Evolutionary conservation across 2,797 vertebrate species (phyloP), one percentile per base, ranked within the genome.

Genomic region (Pseudomugil tenellus): DNA sequence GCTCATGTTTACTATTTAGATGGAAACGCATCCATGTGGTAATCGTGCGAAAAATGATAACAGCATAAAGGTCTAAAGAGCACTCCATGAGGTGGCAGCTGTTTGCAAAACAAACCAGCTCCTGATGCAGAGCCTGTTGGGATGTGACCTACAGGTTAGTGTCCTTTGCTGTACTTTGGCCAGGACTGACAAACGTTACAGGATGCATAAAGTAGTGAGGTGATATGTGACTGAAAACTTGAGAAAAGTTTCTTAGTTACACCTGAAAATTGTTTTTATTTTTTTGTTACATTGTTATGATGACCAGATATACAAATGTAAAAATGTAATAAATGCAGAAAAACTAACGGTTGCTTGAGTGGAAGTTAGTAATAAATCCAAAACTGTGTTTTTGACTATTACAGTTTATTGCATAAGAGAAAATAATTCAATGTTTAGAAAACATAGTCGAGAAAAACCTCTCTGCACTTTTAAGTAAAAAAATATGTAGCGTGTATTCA

Each of bases 331-430:
- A 11, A 19, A 19, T 52, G 14, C 5, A 64, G 29, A 53, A 31
- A 34, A 58, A 37, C 14, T 2, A 25, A 55, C 26, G 32, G 9
- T 28, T 43, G 2, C 21, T 64, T 26, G n/a, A 16, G 26, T 37
- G 13, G 1, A 19, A 69, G 13, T 7, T 3, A 46, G 2, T 46
- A 12, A 29, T 8, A 67, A 72, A 43, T 58, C 54, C 21, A 53
- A 73, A 17, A 28, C 1, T 1, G 6, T 10, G 4, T 2, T 31
- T n/a, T 63, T 59, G 37, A 57, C 6, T 43, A 65, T 48, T 73
- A 74, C 80, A 52, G 17, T 83, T 71, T 84, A 87, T 88, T 84
- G 57, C 4, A 29, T 14, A 66, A 69, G 57, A 71, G 21, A 52
- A 64, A 67, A n/a, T 53, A 53, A 51, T 19, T 17, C 7, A 41